Percentiles rank a stretch among this genome's conserved stretches.
Conservation (phyloP, 2,113 vertebrate species). For the Tragelaphus buxtoni region DNA sequence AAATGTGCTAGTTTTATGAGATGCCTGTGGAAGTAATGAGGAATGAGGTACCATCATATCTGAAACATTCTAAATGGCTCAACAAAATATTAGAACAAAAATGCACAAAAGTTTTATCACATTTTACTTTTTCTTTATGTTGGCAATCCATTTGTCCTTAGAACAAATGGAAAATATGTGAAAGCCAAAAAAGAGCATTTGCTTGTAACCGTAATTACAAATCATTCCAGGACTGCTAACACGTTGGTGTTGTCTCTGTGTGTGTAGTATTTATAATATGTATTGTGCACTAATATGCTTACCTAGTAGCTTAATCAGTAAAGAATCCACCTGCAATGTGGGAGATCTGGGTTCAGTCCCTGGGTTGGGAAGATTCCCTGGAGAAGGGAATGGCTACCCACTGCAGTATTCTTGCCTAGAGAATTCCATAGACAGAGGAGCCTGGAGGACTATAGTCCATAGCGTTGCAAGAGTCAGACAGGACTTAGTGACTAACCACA, state of each 20-base stretch:
- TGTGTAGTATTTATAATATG: not conserved
- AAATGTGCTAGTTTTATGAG: not conserved
- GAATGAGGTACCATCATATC: not conserved
- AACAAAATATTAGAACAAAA: not conserved
- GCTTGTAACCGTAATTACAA: not conserved
- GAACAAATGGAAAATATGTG: not conserved
- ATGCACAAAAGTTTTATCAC: not conserved
- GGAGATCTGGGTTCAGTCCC: not conserved
- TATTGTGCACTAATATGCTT: not conserved
- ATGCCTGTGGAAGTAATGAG: not conserved
- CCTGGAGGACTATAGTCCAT: not conserved
- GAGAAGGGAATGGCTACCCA: not conserved
- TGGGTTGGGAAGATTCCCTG: not conserved
- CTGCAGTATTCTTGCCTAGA: not conserved
- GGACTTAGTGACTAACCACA: not conserved
- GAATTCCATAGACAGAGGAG: not conserved
- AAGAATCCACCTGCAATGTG: not conserved
- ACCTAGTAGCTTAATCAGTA: not conserved
- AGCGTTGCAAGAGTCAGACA: not conserved
- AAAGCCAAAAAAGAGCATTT: not conserved
- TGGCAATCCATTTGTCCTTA: not conserved
- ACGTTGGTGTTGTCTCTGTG: not conserved
- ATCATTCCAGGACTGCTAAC: not conserved
- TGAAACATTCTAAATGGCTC: not conserved
- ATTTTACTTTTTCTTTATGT: not conserved